Percentiles rank a stretch among this genome's conserved stretches.
Evolutionary conservation across 2,888 invertebrate genomes (phyloP).

Genomic region (Heliconius ethilla): DNA sequence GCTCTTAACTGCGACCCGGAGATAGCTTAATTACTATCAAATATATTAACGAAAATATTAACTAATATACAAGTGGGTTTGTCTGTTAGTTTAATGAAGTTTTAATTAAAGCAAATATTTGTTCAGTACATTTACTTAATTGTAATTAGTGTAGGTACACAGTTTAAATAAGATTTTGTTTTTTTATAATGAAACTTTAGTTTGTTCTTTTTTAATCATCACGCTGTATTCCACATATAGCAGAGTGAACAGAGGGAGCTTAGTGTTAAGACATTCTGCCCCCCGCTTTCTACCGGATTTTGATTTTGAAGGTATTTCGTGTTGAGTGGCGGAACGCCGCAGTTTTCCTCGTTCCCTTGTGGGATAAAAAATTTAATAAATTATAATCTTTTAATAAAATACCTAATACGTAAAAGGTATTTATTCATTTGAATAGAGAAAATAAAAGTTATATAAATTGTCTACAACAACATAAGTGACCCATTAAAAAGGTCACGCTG

Average conservation of each 20-base stretch:
- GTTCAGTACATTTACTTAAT: neutral
- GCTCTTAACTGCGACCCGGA: conserved; percentile 13
- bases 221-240: neutral
- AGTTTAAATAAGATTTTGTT: neutral
- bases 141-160: neutral
- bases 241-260: neutral
- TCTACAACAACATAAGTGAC: neutral
- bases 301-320: too few relatives aligned
- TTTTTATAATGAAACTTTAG: neutral
- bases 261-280: neutral
- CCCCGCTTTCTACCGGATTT: too few relatives aligned
- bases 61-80: neutral
- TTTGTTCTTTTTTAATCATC: neutral
- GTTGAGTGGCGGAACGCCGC: too few relatives aligned
- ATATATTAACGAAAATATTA: conserved; percentile 12
- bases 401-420: neutral
- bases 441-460: neutral
- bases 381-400: neutral
- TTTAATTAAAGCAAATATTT: conserved; percentile 1
- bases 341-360: too few relatives aligned
- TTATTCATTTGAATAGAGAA: neutral
- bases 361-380: neutral
- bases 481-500: neutral
- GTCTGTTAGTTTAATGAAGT: conserved; percentile 8
- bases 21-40: conserved; percentile 10